phyloP scores from a whole-genome alignment of 2,888 invertebrate species.

The Augiades crinisus region DNA sequence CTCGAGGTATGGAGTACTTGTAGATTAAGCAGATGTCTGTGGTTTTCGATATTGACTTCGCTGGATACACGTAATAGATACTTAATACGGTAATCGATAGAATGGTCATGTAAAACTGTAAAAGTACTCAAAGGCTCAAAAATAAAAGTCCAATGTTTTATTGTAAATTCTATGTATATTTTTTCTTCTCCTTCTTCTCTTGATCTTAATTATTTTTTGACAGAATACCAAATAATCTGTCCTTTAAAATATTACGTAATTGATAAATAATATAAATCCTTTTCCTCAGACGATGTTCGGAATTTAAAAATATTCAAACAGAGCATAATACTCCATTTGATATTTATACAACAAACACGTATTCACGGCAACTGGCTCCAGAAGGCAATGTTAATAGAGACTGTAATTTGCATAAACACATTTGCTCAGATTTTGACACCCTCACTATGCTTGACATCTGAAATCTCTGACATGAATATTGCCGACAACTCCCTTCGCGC shows the following conservation, averaged over 20 bases:
- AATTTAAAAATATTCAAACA: not conserved
- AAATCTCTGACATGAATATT: constrained; percentile 67
- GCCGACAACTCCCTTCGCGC: constrained; percentile 41
- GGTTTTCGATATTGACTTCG: not conserved
- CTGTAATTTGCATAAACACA: constrained; percentile 76
- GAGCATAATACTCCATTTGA: constrained; percentile 28
- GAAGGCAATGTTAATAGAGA: constrained; percentile 67
- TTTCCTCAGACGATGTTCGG: not conserved
- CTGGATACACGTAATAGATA: not conserved
- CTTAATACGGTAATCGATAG: not conserved
- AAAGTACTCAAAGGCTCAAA: no score
- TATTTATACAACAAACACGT: constrained; percentile 59
- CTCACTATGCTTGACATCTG: constrained; percentile 64
- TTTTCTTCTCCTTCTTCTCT: no score
- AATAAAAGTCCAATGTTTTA: not conserved
- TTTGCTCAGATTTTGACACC: constrained; percentile 75
- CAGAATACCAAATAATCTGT: no score
- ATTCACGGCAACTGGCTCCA: constrained; percentile 44
- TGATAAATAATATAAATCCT: not conserved
- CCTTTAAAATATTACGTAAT: not conserved
- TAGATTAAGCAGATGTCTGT: not conserved
- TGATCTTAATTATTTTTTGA: no score
- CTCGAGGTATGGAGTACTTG: not conserved
- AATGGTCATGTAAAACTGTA: no score
- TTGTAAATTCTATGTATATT: no score